Percentiles rank a stretch among this genome's conserved stretches.
These are phyloP conservation scores for Conistra vaccinii DNA, from an alignment of 2,888 invertebrate species.

Conservation along the genomic window DNA sequence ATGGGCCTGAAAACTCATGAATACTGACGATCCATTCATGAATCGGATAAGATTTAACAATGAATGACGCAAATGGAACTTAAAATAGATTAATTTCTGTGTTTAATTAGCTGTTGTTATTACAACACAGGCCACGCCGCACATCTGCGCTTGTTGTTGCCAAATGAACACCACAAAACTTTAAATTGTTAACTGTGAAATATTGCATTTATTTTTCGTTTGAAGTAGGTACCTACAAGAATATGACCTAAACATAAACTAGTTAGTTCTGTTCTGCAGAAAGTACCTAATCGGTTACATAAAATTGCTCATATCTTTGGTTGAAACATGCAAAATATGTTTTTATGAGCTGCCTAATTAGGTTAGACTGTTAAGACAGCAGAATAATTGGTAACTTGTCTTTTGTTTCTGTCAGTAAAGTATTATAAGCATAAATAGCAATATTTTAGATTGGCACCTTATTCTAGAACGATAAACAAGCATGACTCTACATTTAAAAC, in stretches of 20 bases:
- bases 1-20: constrained; percentile 1
- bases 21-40: constrained; percentile 66
- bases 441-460: not conserved
- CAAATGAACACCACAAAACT: constrained; percentile 37
- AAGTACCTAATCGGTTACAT: not conserved
- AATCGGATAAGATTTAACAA: constrained; percentile 62
- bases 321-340: not conserved
- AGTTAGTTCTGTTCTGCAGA: not conserved
- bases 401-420: not conserved
- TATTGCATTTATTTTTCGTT: not conserved
- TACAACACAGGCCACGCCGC: constrained; percentile 45
- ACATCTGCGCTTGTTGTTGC: constrained; percentile 54
- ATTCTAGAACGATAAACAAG: constrained; percentile 11
- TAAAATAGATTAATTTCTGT: constrained; percentile 67
- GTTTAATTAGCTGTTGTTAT: constrained; percentile 79
- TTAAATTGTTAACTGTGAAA: constrained; percentile 17
- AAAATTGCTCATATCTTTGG: not conserved
- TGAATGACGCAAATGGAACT: constrained; percentile 72
- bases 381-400: constrained; percentile 1
- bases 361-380: not conserved
- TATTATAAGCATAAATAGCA: not conserved
- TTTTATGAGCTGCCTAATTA: not conserved
- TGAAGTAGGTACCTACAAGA: not conserved
- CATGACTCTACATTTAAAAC: constrained; percentile 6
- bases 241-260: not conserved